phyloP scores from a whole-genome alignment of 2,888 invertebrate genomes.

The Chymomyza fuscimana region DNA sequence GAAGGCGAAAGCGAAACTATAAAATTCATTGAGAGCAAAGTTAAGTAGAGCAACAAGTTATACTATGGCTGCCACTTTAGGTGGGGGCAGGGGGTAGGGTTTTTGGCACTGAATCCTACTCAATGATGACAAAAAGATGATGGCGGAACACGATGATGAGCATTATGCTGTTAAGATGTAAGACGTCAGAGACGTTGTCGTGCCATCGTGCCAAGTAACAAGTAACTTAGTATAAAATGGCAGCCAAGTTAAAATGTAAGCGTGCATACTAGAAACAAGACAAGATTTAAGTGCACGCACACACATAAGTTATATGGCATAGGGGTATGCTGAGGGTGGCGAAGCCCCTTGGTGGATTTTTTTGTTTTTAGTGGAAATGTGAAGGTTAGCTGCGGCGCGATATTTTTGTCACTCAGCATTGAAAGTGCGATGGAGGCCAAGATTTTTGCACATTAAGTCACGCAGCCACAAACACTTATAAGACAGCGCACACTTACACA shows the following conservation, averaged over 20 bases:
- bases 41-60: conserved; percentile 62
- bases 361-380: conserved; percentile 6
- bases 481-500: conserved; percentile 14
- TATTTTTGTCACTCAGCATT: conserved; percentile 41
- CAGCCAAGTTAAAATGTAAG: conserved; percentile 54
- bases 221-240: conserved; percentile 54
- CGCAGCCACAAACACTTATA: conserved; percentile 57
- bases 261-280: conserved; percentile 59
- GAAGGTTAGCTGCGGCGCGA: conserved; percentile 35
- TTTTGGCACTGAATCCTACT: background rate
- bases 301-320: conserved; percentile 6
- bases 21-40: conserved; percentile 73
- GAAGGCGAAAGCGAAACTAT: conserved; percentile 57
- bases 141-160: conserved; percentile 7
- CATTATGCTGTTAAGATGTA: conserved; percentile 11
- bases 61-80: conserved; percentile 15
- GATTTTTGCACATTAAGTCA: conserved; percentile 50
- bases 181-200: conserved; percentile 32
- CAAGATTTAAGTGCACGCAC: conserved; percentile 65
- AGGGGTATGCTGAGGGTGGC: conserved; percentile 23
- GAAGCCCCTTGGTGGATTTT: background rate
- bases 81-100: background rate
- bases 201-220: conserved; percentile 53
- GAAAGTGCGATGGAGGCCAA: conserved; percentile 21
- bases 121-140: background rate